phyloP scores from a whole-genome alignment of 2,797 vertebrate genomes.

The Pseudopleuronectes americanus region DNA sequence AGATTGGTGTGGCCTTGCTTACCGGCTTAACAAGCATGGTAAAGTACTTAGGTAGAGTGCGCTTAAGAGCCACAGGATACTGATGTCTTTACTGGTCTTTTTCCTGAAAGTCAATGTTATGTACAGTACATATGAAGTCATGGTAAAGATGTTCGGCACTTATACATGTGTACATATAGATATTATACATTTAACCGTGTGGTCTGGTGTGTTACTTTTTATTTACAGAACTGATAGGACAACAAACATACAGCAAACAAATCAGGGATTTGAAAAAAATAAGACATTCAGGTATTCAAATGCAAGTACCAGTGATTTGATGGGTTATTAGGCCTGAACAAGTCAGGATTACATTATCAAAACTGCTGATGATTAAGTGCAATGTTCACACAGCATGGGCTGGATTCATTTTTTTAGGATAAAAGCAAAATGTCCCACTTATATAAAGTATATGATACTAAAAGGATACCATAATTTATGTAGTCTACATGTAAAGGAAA shows the following conservation, averaged over 20 bases:
- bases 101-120: background rate
- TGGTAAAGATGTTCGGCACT: background rate
- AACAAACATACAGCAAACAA: background rate
- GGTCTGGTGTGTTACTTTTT: background rate
- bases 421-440: no score
- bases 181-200: background rate
- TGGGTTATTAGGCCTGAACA: no score
- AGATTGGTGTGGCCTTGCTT: background rate
- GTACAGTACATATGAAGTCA: background rate
- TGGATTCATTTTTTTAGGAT: no score
- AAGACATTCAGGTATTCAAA: no score
- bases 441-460: no score
- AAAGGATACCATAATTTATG: no score
- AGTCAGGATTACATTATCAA: no score
- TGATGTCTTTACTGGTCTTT: background rate
- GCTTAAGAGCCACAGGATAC: background rate
- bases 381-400: background rate
- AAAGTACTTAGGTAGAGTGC: background rate
- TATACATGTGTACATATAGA: background rate
- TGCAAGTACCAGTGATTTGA: no score
- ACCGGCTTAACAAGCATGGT: background rate
- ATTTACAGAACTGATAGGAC: no score
- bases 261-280: no score
- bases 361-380: background rate
- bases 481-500: no score